Conservation (phyloP, 37 sponge, comb jelly and placozoan species). For the Spongilla lacustris region DNA sequence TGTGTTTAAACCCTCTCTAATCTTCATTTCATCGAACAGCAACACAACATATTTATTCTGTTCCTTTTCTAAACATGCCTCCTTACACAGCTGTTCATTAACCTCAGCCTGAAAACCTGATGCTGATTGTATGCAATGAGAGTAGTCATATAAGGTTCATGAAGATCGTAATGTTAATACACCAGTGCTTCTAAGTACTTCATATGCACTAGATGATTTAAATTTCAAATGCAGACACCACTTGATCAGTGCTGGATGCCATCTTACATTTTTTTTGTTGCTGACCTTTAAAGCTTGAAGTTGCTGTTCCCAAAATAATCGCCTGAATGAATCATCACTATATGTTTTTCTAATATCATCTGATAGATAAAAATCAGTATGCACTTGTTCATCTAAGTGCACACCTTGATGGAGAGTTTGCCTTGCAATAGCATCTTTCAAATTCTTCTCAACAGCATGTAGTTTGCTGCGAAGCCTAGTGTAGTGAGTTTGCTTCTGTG, state of each 20-base stretch:
- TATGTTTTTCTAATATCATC: slow-evolving; percentile 19
- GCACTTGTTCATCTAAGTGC: slow-evolving; percentile 16
- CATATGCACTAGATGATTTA: slow-evolving; percentile 30
- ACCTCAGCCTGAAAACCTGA: slow-evolving; percentile 34
- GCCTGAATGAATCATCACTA: slow-evolving; percentile 44
- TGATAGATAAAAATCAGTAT: slow-evolving; percentile 35
- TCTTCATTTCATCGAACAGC: slow-evolving; percentile 36
- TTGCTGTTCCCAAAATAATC: slow-evolving; percentile 64
- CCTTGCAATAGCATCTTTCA: slow-evolving; percentile 25
- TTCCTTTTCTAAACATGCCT: slow-evolving; percentile 23
- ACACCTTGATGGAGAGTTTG: slow-evolving; percentile 21
- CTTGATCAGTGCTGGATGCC: slow-evolving; percentile 57
- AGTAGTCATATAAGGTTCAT: slow-evolving; percentile 36
- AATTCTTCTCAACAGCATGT: slow-evolving; percentile 14
- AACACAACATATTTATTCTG: slow-evolving; percentile 36
- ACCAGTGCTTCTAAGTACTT: slow-evolving; percentile 42
- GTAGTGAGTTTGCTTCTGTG: slow-evolving; percentile 19
- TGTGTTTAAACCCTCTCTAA: slow-evolving; percentile 45
- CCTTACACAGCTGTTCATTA: slow-evolving; percentile 31
- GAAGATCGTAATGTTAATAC: slow-evolving; percentile 45
- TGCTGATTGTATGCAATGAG: slow-evolving; percentile 17
- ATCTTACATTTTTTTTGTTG: slow-evolving; percentile 37
- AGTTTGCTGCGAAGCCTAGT: slow-evolving; percentile 14
- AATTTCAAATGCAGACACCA: slow-evolving; percentile 57
- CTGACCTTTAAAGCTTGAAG: slow-evolving; percentile 30